These are phyloP conservation scores for Spheniscus mendiculus DNA, from an alignment of 2,113 vertebrate species.

Conservation along the genomic window DNA sequence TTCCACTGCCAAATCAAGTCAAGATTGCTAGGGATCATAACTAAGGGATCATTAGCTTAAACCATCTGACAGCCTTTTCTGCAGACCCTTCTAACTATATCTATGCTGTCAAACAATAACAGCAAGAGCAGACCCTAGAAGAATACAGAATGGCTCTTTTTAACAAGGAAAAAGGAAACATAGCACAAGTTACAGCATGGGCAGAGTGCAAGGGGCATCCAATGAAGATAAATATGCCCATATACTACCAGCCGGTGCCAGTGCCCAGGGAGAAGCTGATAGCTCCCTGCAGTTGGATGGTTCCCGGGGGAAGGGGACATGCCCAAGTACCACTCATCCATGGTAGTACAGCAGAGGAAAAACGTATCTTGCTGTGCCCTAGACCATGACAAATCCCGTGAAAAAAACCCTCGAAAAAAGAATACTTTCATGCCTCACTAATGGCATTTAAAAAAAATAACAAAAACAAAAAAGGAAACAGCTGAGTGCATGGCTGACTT, in stretches of 20 bases:
- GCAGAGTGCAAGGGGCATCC: background rate
- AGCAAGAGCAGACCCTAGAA: background rate
- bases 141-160: background rate
- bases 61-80: background rate
- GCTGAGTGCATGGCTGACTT: background rate
- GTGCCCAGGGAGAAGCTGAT: background rate
- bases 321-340: background rate
- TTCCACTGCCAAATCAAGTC: conserved; percentile 6
- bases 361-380: background rate
- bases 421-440: background rate
- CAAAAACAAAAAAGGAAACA: background rate
- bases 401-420: background rate
- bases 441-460: background rate
- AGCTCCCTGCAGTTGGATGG: background rate
- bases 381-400: background rate
- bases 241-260: background rate
- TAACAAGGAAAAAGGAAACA: background rate
- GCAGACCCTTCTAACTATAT: background rate
- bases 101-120: background rate
- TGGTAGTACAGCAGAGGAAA: background rate
- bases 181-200: background rate
- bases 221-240: background rate
- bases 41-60: background rate
- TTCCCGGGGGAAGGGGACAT: background rate
- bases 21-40: background rate